phyloP scores from a whole-genome alignment of 2,888 invertebrate species.

The Aphidoletes aphidimyza region DNA sequence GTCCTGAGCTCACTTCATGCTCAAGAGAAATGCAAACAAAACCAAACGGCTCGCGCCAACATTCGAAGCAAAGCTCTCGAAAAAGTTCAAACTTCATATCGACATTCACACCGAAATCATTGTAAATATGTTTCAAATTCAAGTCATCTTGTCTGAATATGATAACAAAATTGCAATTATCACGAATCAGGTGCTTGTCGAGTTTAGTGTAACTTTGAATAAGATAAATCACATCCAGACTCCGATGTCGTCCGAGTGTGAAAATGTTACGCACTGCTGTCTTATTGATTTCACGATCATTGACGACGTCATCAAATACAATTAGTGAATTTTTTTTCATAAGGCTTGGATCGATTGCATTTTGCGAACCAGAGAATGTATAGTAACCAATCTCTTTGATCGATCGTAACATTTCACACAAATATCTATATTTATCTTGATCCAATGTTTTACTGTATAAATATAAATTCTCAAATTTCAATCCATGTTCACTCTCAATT shows the following conservation, averaged over 20 bases:
- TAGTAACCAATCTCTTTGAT: constrained; percentile 56
- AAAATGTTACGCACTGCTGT: constrained; percentile 59
- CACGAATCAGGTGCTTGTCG: constrained; percentile 62
- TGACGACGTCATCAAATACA: constrained; percentile 62
- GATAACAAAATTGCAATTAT: constrained; percentile 60
- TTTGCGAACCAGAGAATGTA: constrained; percentile 58
- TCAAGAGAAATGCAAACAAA: neutral
- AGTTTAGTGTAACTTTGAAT: constrained; percentile 60
- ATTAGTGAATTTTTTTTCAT: constrained; percentile 57
- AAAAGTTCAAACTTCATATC: too few species aligned
- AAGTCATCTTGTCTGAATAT: too few species aligned
- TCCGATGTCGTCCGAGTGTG: constrained; percentile 60
- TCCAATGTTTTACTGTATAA: constrained; percentile 40
- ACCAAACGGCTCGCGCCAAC: neutral
- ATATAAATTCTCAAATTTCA: too few species aligned
- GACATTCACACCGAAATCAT: too few species aligned
- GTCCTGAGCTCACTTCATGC: neutral
- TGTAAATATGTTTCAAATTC: too few species aligned
- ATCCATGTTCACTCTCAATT: constrained; percentile 3
- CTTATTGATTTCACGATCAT: constrained; percentile 59
- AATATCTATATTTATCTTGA: constrained; percentile 17
- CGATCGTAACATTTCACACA: constrained; percentile 54
- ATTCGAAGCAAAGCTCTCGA: neutral
- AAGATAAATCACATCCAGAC: constrained; percentile 58
- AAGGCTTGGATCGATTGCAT: constrained; percentile 56